phyloP scores from a whole-genome alignment of 2,888 invertebrate genomes.

The Phytoseiulus persimilis region DNA sequence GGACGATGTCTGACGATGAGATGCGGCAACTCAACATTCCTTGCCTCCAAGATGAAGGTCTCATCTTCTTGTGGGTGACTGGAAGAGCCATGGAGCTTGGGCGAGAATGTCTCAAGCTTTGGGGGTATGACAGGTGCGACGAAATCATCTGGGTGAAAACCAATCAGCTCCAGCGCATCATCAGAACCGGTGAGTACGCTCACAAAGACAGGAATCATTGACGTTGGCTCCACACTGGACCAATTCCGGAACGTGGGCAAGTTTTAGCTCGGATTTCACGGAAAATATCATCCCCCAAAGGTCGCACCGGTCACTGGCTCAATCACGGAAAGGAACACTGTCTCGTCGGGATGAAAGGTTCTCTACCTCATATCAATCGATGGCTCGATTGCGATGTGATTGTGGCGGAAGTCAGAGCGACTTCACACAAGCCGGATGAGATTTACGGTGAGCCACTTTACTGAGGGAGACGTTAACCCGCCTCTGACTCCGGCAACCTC shows the following conservation, averaged over 20 bases:
- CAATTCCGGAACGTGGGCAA: too few relatives aligned
- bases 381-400: conserved; percentile 96
- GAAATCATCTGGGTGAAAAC: conserved; percentile 99
- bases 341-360: conserved; percentile 90
- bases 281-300: background rate
- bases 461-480: too few relatives aligned
- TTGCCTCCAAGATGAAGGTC: conserved; percentile 84
- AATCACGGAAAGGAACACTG: conserved; percentile 99
- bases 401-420: conserved; percentile 93
- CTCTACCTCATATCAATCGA: conserved; percentile 76
- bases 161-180: conserved; percentile 91
- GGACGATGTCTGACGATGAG: conserved; percentile 97
- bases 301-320: conserved; percentile 94
- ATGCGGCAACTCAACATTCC: conserved; percentile 92
- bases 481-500: too few relatives aligned
- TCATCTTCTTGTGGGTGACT: conserved; percentile 95
- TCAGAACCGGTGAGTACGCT: conserved; percentile 68
- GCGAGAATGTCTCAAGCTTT: conserved; percentile 83
- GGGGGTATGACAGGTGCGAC: conserved; percentile 94
- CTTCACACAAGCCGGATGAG: conserved; percentile 96
- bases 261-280: too few relatives aligned
- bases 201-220: too few relatives aligned
- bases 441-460: conserved; percentile 63
- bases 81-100: conserved; percentile 94
- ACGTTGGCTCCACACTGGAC: too few relatives aligned